Conservation (phyloP, 2,113 vertebrate genomes). For the Lamprologus lemairii region DNA sequence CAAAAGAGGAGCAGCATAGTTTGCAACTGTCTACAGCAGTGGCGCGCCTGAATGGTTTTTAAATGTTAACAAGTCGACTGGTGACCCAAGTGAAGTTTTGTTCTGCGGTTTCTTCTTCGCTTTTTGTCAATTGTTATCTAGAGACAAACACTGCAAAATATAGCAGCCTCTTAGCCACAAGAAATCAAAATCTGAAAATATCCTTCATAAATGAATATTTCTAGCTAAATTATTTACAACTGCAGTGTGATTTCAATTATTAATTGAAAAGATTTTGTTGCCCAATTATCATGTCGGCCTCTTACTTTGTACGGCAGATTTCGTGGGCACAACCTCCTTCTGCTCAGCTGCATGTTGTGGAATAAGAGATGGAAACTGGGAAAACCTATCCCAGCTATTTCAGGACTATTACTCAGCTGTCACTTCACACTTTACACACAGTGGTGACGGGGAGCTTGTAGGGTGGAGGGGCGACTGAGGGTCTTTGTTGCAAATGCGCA, state of each 20-base stretch:
- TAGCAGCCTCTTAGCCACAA: neutral
- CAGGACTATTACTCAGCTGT: slow-evolving; percentile 70
- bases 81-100: neutral
- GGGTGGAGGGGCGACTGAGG: slow-evolving; percentile 31
- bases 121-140: neutral
- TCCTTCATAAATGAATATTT: neutral
- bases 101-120: neutral
- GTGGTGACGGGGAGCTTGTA: slow-evolving; percentile 57
- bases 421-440: slow-evolving; percentile 66
- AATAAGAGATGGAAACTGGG: slow-evolving; percentile 4
- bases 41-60: slow-evolving; percentile 5
- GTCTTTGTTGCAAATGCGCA: slow-evolving; percentile 46
- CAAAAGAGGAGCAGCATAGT: neutral
- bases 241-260: slow-evolving; percentile 27
- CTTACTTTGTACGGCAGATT: neutral
- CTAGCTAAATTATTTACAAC: slow-evolving; percentile 21
- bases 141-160: slow-evolving; percentile 3
- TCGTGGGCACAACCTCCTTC: neutral
- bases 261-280: slow-evolving; percentile 31
- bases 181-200: neutral
- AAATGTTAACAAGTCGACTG: slow-evolving; percentile 40
- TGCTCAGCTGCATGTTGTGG: slow-evolving; percentile 6
- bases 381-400: slow-evolving; percentile 63
- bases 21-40: slow-evolving; percentile 8
- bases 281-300: slow-evolving; percentile 28